phyloP scores from a whole-genome alignment of 2,888 invertebrate genomes.

The Ethmia dodecea region DNA sequence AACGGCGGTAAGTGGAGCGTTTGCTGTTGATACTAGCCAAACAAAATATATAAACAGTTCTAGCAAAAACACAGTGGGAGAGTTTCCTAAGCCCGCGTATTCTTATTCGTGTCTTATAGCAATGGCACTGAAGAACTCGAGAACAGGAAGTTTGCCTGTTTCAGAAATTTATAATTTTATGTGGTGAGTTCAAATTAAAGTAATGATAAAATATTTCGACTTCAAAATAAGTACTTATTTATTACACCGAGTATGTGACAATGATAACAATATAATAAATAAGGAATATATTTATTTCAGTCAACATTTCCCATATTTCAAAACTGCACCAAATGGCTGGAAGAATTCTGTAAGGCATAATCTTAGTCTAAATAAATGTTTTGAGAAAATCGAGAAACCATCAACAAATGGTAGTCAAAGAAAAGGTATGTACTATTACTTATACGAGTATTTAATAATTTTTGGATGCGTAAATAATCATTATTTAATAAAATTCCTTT shows the following conservation, averaged over 20 bases:
- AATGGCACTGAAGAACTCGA: constrained; percentile 97
- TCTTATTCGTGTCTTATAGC: constrained; percentile 99
- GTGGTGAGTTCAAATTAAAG: constrained; percentile 88
- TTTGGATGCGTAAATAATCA: background rate
- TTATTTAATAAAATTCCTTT: constrained; percentile 16
- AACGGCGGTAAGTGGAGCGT: constrained; percentile 58
- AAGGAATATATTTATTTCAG: constrained; percentile 68
- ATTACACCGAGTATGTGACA: background rate
- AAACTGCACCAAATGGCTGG: constrained; percentile 98
- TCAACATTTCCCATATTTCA: constrained; percentile 98
- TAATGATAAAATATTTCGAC: background rate
- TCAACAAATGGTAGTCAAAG: constrained; percentile 91
- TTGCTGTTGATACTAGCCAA: constrained; percentile 60
- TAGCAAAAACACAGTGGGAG: constrained; percentile 70
- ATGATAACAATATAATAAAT: background rate
- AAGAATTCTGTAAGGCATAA: constrained; percentile 99
- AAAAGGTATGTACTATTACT: constrained; percentile 73
- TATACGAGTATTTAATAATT: constrained; percentile 1
- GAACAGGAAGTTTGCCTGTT: constrained; percentile 95
- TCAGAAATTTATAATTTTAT: constrained; percentile 99
- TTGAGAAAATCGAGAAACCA: constrained; percentile 98
- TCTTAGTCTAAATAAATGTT: constrained; percentile 97
- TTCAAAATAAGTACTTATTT: background rate
- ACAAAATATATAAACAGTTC: constrained; percentile 58
- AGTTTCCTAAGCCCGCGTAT: constrained; percentile 97